Conservation (phyloP, 2,113 vertebrate genomes). For the Sander lucioperca region DNA sequence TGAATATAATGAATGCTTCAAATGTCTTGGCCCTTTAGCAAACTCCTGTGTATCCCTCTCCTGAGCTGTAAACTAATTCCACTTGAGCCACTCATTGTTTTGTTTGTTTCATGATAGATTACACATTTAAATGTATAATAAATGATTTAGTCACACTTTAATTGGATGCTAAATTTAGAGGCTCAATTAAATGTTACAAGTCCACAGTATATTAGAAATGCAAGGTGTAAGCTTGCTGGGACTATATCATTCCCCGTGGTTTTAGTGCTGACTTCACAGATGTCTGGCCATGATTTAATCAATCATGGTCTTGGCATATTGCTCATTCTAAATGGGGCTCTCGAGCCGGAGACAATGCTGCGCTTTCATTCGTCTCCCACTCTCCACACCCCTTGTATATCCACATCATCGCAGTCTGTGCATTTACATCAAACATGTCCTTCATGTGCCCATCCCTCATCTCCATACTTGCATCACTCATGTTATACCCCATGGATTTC, state of each 20-base stretch:
- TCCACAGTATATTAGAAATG: conserved; percentile 56
- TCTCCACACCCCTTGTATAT: conserved; percentile 14
- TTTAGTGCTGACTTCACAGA: conserved; percentile 75
- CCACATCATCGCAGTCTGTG: conserved; percentile 33
- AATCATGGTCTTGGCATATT: conserved; percentile 58
- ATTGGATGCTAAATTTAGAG: conserved; percentile 71
- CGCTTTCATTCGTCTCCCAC: conserved; percentile 18
- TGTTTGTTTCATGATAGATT: conserved; percentile 58
- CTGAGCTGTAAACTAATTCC: conserved; percentile 50
- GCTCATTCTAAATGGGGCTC: conserved; percentile 57
- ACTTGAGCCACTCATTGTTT: conserved; percentile 47
- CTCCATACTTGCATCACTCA: conserved; percentile 46
- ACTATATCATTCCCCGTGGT: conserved; percentile 55
- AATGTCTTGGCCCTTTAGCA: conserved; percentile 19
- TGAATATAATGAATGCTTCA: conserved; percentile 40
- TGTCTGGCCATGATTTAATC: conserved; percentile 75
- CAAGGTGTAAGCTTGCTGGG: conserved; percentile 57
- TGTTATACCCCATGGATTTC: conserved; percentile 30
- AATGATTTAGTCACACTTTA: conserved; percentile 56
- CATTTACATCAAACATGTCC: conserved; percentile 41
- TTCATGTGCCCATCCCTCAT: conserved; percentile 52
- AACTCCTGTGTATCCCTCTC: conserved; percentile 10
- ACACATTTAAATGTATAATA: conserved; percentile 49
- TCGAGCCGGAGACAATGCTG: conserved; percentile 41
- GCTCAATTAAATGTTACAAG: conserved; percentile 26